Evolutionary conservation across 1,140 invertebrate species (phyloP).

Genomic region (Drosophila pachea): DNA sequence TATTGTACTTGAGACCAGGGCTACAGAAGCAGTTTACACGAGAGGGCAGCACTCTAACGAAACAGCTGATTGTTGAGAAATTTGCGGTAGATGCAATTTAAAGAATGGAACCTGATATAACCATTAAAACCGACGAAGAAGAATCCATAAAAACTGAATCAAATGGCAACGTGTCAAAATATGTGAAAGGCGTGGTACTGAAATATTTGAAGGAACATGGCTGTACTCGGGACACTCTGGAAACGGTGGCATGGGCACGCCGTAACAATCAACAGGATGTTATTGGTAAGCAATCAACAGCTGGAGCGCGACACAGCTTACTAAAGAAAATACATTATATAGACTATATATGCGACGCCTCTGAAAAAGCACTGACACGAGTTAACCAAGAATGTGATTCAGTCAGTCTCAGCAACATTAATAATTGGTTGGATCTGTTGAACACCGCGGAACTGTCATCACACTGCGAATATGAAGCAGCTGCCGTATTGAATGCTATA

Average conservation of each 20-base stretch:
- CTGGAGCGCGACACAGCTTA: background rate
- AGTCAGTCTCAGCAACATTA: constrained; percentile 55
- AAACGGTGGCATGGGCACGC: constrained; percentile 5
- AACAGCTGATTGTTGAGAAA: constrained; percentile 30
- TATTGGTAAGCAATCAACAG: constrained; percentile 20
- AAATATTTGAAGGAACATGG: constrained; percentile 32
- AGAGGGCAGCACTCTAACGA: constrained; percentile 5
- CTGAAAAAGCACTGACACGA: constrained; percentile 14
- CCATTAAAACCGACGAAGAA: background rate
- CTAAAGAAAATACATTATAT: background rate
- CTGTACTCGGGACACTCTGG: constrained; percentile 34
- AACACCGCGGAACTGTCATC: constrained; percentile 26
- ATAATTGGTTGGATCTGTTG: constrained; percentile 63
- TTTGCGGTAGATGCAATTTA: background rate
- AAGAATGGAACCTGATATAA: constrained; percentile 1
- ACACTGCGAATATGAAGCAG: constrained; percentile 57
- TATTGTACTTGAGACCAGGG: constrained; percentile 8
- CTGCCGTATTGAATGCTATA: constrained; percentile 52
- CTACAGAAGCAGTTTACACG: background rate
- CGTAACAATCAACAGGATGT: constrained; percentile 1
- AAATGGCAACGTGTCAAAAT: background rate
- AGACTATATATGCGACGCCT: constrained; percentile 46
- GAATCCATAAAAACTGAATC: background rate
- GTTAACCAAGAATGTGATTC: constrained; percentile 55
- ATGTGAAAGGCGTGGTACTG: constrained; percentile 31